These are phyloP conservation scores for Deilephila elpenor DNA, from an alignment of 2,888 invertebrate species.

Conservation along the genomic window DNA sequence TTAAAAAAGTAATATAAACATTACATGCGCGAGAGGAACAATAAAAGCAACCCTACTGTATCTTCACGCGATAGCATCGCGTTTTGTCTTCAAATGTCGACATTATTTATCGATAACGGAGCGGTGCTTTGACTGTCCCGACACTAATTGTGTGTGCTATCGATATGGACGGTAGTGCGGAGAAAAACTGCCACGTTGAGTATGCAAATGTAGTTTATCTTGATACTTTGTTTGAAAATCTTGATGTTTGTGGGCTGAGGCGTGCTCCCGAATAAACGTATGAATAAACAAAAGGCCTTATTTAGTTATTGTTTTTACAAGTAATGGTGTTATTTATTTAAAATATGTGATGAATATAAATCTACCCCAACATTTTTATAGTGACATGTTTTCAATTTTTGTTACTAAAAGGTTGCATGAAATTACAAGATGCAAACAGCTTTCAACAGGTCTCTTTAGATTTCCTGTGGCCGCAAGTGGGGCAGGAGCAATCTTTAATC, in stretches of 20 bases:
- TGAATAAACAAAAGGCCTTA: conserved; percentile 18
- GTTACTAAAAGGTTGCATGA: too few species aligned
- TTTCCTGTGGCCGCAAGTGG: too few species aligned
- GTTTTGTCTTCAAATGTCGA: conserved; percentile 77
- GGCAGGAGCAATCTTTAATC: too few species aligned
- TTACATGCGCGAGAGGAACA: conserved; percentile 20
- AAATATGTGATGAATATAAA: too few species aligned
- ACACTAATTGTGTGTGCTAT: conserved; percentile 80
- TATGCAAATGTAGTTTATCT: conserved; percentile 62
- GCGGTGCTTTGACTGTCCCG: conserved; percentile 65
- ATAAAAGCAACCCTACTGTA: conserved; percentile 30
- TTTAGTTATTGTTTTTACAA: background rate
- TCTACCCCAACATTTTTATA: too few species aligned
- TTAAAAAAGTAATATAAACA: conserved; percentile 26
- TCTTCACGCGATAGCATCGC: conserved; percentile 67
- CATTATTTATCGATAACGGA: conserved; percentile 68
- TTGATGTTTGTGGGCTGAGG: conserved; percentile 13
- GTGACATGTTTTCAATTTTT: too few species aligned
- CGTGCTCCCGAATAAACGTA: background rate
- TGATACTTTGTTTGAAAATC: conserved; percentile 29
- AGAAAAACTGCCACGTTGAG: conserved; percentile 58
- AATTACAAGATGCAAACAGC: too few species aligned
- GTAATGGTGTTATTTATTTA: too few species aligned
- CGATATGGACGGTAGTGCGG: conserved; percentile 50
- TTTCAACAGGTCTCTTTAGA: too few species aligned